Conservation (phyloP, 1,140 invertebrate species). For the Macrobrachium nipponense region DNA sequence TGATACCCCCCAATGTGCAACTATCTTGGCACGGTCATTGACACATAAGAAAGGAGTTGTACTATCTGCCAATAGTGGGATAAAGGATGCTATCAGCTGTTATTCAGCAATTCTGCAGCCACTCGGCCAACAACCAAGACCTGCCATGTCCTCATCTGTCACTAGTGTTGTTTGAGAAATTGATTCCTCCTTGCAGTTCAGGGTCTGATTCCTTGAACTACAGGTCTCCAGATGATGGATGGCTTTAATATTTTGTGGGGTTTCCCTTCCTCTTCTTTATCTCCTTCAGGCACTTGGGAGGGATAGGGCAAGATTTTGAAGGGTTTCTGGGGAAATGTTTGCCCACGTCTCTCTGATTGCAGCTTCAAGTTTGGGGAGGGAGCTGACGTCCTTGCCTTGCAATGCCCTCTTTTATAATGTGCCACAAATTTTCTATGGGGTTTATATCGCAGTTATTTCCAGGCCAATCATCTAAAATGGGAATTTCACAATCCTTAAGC, state of each 20-base stretch:
- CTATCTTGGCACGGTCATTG: too few relatives aligned
- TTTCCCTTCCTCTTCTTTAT: conserved; percentile 4
- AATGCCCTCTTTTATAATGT: conserved; percentile 29
- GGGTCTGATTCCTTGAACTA: not conserved
- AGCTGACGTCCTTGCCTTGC: conserved; percentile 24
- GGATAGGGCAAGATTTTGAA: conserved; percentile 8
- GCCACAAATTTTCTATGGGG: conserved; percentile 32
- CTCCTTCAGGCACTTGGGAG: not conserved
- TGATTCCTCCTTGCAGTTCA: conserved; percentile 9
- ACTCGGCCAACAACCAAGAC: too few relatives aligned
- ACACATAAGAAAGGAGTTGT: too few relatives aligned
- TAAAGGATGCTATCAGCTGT: too few relatives aligned
- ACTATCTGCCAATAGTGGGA: too few relatives aligned
- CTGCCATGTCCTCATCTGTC: too few relatives aligned
- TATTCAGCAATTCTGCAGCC: too few relatives aligned
- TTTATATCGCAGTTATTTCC: conserved; percentile 26
- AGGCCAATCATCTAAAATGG: conserved; percentile 22
- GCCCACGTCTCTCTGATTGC: conserved; percentile 15
- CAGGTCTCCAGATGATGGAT: not conserved
- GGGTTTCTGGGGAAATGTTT: not conserved
- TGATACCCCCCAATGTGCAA: too few relatives aligned
- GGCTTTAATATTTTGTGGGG: conserved; percentile 11
- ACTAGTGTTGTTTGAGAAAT: not conserved
- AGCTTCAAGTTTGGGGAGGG: conserved; percentile 11
- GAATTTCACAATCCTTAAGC: conserved; percentile 22